Base-by-base conservation (phyloP, 2,888 invertebrate species). In the Tetragonisca angustula region DNA sequence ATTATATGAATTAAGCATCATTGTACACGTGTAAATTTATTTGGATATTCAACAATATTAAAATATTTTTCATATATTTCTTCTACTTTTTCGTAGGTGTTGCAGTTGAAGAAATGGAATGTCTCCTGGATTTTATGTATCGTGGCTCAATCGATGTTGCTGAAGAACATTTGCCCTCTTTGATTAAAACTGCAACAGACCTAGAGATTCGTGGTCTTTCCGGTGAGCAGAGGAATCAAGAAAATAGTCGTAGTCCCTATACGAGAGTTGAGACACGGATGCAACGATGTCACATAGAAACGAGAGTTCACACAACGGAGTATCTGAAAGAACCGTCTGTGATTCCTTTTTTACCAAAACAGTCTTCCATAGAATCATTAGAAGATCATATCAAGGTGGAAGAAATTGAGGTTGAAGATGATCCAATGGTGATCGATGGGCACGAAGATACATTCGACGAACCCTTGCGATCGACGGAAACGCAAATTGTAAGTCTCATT, bases 51-150 rank as follows among this genome's bases (percentile, higher is more conserved):
- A 43, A 43, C 11, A 43, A 9, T 43, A 43, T 43, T 43, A 9
- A 43, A 43, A 43, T 43, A 43, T 43, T 43, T 9, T 9, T 1
- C 9, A 43, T 43, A 61, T 24, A 27, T 4, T 3, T 9, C n/a
- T 54, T 68, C 13, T 49, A 67, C 5, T 64, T 21, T 77, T 64
- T 69, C 59, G 3, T 68, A 94, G 96, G 96, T 73, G 96, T 97
- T 49, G 95, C 96, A 0, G 95, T 96, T 90, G 96, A 96, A 74
- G 96, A 96, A 94, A 96, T 97, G 95, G 96, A 96, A 92, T 95
- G 96, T 83, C 95, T 97, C 61, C 95, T 97, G 84, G 96, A 97
- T 92, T 96, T 97, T 87, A 97, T 97, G 96, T 97, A 97, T 94
- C 96, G 96, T 87, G 97, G 97, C 0, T 96, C 96, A 3, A 96